Evolutionary conservation across 2,113 vertebrate genomes (phyloP).

Genomic region (Chloroceryle aenea): DNA sequence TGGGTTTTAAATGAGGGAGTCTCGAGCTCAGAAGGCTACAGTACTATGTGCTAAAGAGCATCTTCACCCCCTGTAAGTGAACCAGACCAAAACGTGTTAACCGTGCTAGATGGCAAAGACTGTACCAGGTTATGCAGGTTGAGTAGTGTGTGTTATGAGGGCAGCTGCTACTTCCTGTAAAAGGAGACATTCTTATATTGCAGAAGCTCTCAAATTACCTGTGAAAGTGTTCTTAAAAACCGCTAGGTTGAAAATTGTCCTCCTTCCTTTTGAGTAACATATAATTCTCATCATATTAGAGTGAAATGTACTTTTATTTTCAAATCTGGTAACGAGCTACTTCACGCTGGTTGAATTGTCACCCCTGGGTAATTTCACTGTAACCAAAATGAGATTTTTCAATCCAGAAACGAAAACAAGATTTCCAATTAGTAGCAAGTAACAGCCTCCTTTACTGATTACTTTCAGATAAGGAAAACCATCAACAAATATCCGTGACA

Average conservation of each 20-base stretch:
- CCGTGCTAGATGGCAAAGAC: neutral
- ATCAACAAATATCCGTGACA: conserved; percentile 44
- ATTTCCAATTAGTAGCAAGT: neutral
- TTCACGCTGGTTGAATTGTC: neutral
- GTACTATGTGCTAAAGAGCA: neutral
- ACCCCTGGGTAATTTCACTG: neutral
- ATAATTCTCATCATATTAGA: neutral
- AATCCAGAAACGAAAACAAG: neutral
- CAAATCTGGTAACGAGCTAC: neutral
- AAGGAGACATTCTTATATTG: neutral
- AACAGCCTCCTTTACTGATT: conserved; percentile 52
- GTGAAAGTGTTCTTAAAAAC: neutral
- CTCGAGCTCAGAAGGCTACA: neutral
- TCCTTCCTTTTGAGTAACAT: neutral
- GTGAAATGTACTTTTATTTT: neutral
- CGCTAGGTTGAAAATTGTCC: neutral
- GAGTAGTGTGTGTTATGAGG: neutral
- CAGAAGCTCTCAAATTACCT: neutral
- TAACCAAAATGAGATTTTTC: neutral
- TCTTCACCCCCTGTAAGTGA: neutral
- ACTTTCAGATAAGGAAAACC: conserved; percentile 26
- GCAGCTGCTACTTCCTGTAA: neutral
- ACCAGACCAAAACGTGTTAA: neutral
- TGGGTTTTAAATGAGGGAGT: neutral
- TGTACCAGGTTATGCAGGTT: neutral